Base-by-base conservation (phyloP, 1,140 invertebrate genomes). In the Cyclina sinensis region DNA sequence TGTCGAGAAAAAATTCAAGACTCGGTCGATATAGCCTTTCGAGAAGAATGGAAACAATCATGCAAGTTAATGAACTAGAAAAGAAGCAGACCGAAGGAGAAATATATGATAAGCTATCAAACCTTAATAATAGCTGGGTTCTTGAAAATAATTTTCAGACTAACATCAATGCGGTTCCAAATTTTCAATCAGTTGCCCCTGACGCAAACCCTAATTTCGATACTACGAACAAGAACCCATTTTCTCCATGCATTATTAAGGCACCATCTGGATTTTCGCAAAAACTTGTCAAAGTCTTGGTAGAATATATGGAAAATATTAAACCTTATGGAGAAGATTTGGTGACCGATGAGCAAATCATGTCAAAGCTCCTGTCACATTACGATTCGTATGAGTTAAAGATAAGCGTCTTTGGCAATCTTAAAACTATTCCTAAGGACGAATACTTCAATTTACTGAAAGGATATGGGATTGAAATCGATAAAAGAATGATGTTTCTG, bases 1-100 rank as follows among this genome's bases (percentile, higher is more conserved):
- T 86, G 83, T 46, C 83, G n/a, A 86, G 73, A 46, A 86, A 76
- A 21, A 76, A 74, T 43, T 86, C 83, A 18, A 54, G 68, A 57
- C 73, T 86, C 14, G 83, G 83, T 9, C 68, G 83, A 27, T 86
- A 86, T 37, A 86, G 48, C n/a, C 54, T 86, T 2, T 76, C 83
- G 0, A 51, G 48, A 32, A 18, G 83, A 74, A 86, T 76, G 68
- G 73, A 86, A 76, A 76, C 83, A 3, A 86, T 86, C 32, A 86
- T 76, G 48, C 27, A 86, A 62, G 83, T 86, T 12, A 74, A 86
- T 39, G 57, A 86, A 86, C 18, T 86, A 0, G 74, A 88, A 74
- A 68, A 76, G 48, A 88, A 89, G 54, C 39, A 62, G 5, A 24
- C n/a, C 3, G 24, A 27, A 27, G n/a, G n/a, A 27, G 21, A 11